Conservation (phyloP, 2,888 invertebrate genomes). For the Cosmopolites sordidus region DNA sequence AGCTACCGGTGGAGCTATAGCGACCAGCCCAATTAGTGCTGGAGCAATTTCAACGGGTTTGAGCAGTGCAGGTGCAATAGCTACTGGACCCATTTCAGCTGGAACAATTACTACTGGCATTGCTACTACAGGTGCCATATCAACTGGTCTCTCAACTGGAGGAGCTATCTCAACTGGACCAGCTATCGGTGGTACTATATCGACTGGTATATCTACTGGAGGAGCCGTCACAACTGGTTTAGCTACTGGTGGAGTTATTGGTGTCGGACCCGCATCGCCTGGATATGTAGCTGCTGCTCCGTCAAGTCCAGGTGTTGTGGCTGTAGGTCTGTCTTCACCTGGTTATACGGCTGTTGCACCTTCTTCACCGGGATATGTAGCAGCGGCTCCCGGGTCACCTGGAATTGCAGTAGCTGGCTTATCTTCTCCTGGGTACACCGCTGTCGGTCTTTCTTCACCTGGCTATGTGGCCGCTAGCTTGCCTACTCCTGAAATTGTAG, state of each 20-base stretch:
- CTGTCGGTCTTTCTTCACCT: background rate
- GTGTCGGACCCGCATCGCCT: background rate
- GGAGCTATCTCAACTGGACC: conserved; percentile 6
- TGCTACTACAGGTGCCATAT: conserved; percentile 3
- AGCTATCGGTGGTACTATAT: background rate
- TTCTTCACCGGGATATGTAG: background rate
- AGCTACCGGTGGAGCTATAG: background rate
- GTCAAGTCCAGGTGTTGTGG: conserved; percentile 2
- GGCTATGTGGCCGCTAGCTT: background rate
- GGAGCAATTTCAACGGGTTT: conserved; percentile 4
- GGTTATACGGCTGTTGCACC: background rate
- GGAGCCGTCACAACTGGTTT: conserved; percentile 1
- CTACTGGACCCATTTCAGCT: background rate
- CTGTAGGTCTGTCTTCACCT: conserved; percentile 1
- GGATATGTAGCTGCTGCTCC: conserved; percentile 7
- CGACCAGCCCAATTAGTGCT: background rate
- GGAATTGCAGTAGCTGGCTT: conserved; percentile 2
- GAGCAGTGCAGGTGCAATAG: background rate
- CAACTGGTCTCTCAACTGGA: background rate
- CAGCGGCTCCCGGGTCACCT: background rate
- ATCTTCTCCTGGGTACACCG: background rate
- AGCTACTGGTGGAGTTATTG: background rate
- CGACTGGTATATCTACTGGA: background rate
- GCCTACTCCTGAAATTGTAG: conserved; percentile 3
- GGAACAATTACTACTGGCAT: background rate